Conservation (phyloP, 1,140 invertebrate species). For the Anastrepha obliqua region DNA sequence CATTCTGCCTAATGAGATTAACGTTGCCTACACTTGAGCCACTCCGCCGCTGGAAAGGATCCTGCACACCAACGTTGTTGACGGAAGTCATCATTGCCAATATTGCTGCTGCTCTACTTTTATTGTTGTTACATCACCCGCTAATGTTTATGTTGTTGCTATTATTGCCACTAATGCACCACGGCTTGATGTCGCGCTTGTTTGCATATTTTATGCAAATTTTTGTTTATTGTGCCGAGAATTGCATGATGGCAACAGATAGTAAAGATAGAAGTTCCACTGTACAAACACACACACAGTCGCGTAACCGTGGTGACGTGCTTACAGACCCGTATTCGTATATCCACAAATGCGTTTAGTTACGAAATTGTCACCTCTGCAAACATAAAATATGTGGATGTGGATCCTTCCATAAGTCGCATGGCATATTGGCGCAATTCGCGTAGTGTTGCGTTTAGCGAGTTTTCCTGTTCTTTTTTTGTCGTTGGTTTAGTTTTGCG, state of each 20-base stretch:
- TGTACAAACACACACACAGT: too few relatives aligned
- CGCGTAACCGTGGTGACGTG: too few relatives aligned
- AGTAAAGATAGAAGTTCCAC: neutral
- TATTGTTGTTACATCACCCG: neutral
- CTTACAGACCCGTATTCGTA: too few relatives aligned
- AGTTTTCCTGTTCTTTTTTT: too few relatives aligned
- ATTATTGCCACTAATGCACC: neutral
- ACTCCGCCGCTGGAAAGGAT: neutral
- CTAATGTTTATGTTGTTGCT: neutral
- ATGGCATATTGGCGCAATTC: too few relatives aligned
- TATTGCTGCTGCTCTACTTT: neutral
- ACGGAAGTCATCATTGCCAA: too few relatives aligned
- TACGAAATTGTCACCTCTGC: too few relatives aligned
- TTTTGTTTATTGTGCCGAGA: neutral
- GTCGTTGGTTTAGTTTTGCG: too few relatives aligned
- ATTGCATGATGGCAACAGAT: neutral
- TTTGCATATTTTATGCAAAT: constrained; percentile 32
- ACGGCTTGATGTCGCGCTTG: neutral
- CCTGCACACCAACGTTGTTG: neutral
- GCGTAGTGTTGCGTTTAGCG: too few relatives aligned
- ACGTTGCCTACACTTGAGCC: neutral
- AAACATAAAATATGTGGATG: too few relatives aligned
- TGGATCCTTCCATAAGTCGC: too few relatives aligned
- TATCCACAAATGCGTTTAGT: too few relatives aligned
- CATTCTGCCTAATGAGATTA: neutral